Conservation (phyloP, 2,113 vertebrate genomes). For the Rhea americana region DNA sequence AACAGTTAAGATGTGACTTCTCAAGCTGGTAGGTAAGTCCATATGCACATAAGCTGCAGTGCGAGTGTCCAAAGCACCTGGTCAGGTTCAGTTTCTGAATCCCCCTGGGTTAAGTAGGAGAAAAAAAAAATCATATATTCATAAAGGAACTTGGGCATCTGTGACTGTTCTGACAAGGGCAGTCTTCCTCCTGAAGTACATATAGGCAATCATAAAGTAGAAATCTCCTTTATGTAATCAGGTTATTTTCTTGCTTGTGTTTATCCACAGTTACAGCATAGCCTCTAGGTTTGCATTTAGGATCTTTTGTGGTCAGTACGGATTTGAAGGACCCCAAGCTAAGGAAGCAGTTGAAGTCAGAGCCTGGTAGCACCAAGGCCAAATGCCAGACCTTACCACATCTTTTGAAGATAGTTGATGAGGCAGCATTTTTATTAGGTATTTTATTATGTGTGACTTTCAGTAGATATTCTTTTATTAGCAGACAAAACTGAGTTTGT, state of each 20-base stretch:
- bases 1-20: conserved; percentile 31
- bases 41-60: neutral
- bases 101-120: neutral
- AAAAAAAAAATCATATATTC: neutral
- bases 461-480: neutral
- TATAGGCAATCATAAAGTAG: neutral
- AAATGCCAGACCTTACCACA: neutral
- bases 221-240: neutral
- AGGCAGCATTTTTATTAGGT: neutral
- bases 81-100: neutral
- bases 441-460: neutral
- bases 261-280: neutral
- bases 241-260: neutral
- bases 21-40: conserved; percentile 40
- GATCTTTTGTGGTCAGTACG: neutral
- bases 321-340: neutral
- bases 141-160: accelerated
- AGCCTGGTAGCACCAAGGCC: neutral
- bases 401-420: neutral
- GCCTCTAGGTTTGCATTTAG: neutral
- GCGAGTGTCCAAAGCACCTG: neutral
- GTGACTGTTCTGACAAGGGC: neutral
- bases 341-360: neutral
- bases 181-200: neutral
- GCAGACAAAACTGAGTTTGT: neutral